Percentiles rank a stretch among this genome's conserved stretches.
Evolutionary conservation across 2,888 invertebrate species (phyloP).

Genomic region (Tuta absoluta): DNA sequence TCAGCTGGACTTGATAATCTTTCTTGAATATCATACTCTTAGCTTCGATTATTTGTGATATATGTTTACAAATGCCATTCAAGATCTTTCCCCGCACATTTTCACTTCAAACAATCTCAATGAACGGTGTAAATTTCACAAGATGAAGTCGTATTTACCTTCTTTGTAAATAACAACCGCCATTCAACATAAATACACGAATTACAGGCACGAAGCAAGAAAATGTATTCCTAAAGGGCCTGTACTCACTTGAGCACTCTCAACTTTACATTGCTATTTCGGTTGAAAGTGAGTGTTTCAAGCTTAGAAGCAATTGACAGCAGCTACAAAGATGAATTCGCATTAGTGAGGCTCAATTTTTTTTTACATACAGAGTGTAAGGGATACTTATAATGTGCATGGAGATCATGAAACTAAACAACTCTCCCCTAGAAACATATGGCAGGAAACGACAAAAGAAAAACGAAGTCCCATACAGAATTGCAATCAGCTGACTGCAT

Average conservation of each 20-base stretch:
- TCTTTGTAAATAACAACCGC: slow-evolving; percentile 2
- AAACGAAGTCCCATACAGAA: too few species aligned
- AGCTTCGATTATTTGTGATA: background rate
- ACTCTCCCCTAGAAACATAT: too few species aligned
- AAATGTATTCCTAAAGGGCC: slow-evolving; percentile 18
- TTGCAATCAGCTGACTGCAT: too few species aligned
- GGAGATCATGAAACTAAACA: too few species aligned
- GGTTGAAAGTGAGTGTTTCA: too few species aligned
- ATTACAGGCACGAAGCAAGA: slow-evolving; percentile 21
- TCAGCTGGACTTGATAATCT: background rate
- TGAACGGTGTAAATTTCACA: slow-evolving; percentile 12
- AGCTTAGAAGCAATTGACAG: too few species aligned
- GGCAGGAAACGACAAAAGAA: too few species aligned
- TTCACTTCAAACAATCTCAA: slow-evolving; percentile 4
- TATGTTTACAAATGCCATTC: background rate
- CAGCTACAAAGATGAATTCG: too few species aligned
- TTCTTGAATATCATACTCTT: background rate
- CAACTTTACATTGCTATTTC: background rate
- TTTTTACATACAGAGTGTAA: too few species aligned
- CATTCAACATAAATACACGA: slow-evolving; percentile 12
- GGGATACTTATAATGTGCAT: too few species aligned
- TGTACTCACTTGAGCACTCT: background rate
- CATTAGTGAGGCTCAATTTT: too few species aligned
- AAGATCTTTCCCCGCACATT: background rate
- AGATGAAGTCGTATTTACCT: slow-evolving; percentile 20